These are phyloP conservation scores for Platichthys flesus DNA, from an alignment of 2,113 vertebrate species.

Conservation along the genomic window DNA sequence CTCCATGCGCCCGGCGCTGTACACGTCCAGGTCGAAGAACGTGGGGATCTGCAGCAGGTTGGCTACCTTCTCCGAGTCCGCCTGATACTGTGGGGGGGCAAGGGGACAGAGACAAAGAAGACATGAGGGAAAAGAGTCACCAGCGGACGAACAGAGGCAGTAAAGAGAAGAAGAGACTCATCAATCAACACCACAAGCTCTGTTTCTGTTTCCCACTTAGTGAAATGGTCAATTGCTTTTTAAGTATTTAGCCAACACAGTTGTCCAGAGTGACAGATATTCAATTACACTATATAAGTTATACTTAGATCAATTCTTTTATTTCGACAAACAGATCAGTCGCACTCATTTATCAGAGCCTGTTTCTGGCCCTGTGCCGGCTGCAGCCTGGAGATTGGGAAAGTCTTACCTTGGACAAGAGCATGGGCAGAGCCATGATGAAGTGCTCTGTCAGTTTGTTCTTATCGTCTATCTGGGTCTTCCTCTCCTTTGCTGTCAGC, in stretches of 20 bases:
- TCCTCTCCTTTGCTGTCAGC: constrained; percentile 98
- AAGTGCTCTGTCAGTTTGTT: constrained; percentile 98
- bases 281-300: constrained; percentile 31
- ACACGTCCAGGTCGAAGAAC: constrained; percentile 98
- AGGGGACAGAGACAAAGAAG: not conserved
- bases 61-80: constrained; percentile 97
- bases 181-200: not conserved
- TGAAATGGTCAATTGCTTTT: constrained; percentile 18
- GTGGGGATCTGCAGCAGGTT: constrained; percentile 98
- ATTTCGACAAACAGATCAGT: constrained; percentile 39
- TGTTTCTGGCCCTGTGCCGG: not conserved
- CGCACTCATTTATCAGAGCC: constrained; percentile 27
- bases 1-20: constrained; percentile 98
- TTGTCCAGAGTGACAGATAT: constrained; percentile 2
- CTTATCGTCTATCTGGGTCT: constrained; percentile 98
- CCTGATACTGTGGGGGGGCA: constrained; percentile 87
- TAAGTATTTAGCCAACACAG: constrained; percentile 5
- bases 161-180: not conserved
- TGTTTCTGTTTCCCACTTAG: not conserved
- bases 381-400: not conserved
- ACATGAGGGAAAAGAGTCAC: not conserved
- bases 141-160: not conserved
- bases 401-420: constrained; percentile 92
- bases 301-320: constrained; percentile 16
- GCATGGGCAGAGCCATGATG: constrained; percentile 98